Evolutionary conservation across 2,113 vertebrate genomes (phyloP).

Genomic region (Bombycilla garrulus): DNA sequence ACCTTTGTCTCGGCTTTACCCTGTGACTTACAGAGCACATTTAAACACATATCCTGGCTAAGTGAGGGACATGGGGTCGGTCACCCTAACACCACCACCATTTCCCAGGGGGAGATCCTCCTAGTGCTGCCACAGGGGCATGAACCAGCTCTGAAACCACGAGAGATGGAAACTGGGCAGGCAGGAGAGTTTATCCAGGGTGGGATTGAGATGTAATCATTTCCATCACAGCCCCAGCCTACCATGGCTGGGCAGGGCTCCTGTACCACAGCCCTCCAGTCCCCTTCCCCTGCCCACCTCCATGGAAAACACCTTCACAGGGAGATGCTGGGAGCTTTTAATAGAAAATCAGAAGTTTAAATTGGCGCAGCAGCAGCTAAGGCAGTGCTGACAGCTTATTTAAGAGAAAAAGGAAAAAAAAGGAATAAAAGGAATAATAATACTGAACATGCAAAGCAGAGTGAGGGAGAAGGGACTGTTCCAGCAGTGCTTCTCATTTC

Average conservation of each 20-base stretch:
- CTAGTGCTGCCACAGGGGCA: neutral
- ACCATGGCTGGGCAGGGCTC: neutral
- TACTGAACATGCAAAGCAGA: neutral
- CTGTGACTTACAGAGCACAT: fast-evolving
- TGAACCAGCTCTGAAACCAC: neutral
- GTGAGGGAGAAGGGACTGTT: neutral
- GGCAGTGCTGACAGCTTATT: neutral
- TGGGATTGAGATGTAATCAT: neutral
- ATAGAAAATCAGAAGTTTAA: neutral
- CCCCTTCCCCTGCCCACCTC: neutral
- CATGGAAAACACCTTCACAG: neutral
- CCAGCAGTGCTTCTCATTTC: fast-evolving
- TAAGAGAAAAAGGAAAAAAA: neutral
- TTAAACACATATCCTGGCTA: neutral
- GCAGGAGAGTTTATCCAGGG: neutral
- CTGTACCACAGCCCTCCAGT: neutral
- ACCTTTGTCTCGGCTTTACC: neutral
- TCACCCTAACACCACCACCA: neutral
- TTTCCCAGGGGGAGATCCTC: neutral
- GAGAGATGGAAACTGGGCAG: neutral
- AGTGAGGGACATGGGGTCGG: fast-evolving
- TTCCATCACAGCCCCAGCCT: neutral
- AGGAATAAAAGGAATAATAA: neutral
- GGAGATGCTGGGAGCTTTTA: neutral
- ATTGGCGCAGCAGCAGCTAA: neutral